A percentile compares a stretch with the other conserved stretches of the same genome.
Evolutionary conservation across 2,113 vertebrate species (phyloP).

Genomic region (Microtus oregoni): DNA sequence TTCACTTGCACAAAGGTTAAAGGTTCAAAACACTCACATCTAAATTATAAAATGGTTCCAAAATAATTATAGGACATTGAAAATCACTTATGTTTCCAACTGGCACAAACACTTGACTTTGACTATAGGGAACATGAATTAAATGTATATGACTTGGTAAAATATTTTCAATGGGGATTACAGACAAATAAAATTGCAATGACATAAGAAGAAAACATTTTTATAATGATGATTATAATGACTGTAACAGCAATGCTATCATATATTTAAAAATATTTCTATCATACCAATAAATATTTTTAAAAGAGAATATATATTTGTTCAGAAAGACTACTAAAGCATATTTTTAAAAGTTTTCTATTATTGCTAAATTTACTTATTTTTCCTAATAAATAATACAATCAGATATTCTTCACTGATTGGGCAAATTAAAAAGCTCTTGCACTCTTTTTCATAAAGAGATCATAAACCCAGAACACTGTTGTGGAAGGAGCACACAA

Average conservation of each 20-base stretch:
- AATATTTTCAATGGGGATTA: conserved; percentile 36
- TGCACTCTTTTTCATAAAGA: conserved; percentile 36
- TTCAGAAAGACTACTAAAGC: background rate
- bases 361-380: conserved; percentile 12
- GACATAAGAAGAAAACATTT: background rate
- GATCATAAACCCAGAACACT: conserved; percentile 13
- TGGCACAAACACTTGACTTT: background rate
- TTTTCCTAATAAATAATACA: conserved; percentile 45
- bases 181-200: background rate
- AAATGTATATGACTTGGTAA: background rate
- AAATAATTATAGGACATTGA: background rate
- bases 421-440: conserved; percentile 37
- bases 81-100: background rate
- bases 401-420: background rate
- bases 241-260: background rate
- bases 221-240: background rate
- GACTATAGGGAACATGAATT: background rate
- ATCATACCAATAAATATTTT: background rate
- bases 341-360: background rate
- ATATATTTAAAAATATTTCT: background rate
- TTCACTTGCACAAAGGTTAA: conserved; percentile 16
- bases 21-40: background rate
- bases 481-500: background rate
- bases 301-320: background rate
- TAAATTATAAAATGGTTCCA: background rate